Conservation (phyloP, 2,113 vertebrate species). For the Bufo bufo region DNA sequence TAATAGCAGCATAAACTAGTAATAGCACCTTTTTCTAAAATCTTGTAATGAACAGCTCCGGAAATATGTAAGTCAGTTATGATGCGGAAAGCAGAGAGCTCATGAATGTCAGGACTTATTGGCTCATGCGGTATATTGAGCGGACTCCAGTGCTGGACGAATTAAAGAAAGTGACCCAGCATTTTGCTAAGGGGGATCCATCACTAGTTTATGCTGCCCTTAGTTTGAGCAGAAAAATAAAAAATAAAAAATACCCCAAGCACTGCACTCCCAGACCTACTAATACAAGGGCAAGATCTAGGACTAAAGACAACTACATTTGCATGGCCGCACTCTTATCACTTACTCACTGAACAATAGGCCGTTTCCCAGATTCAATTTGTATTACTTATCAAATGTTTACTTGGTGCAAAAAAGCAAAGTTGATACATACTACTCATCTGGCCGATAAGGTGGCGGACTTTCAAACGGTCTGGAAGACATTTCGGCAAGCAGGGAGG, state of each 20-base stretch:
- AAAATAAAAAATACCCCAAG: not conserved
- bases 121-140: too few species aligned
- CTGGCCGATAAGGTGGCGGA: constrained; percentile 85
- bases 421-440: constrained; percentile 78
- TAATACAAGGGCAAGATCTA: not conserved
- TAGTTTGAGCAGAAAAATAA: not conserved
- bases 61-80: too few species aligned
- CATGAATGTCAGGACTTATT: too few species aligned
- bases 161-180: too few species aligned
- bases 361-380: not conserved
- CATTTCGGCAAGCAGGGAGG: constrained; percentile 67
- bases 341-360: not conserved
- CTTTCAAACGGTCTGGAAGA: constrained; percentile 74
- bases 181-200: too few species aligned
- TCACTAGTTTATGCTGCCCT: too few species aligned
- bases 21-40: too few species aligned
- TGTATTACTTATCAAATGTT: constrained; percentile 1
- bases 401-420: not conserved
- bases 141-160: too few species aligned
- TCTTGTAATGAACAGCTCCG: too few species aligned
- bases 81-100: too few species aligned
- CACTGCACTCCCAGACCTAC: not conserved
- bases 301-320: not conserved
- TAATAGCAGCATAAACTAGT: too few species aligned
- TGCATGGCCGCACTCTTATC: not conserved